These are phyloP conservation scores for Corbicula japonica DNA, from an alignment of 2,888 invertebrate genomes.

Conservation along the genomic window DNA sequence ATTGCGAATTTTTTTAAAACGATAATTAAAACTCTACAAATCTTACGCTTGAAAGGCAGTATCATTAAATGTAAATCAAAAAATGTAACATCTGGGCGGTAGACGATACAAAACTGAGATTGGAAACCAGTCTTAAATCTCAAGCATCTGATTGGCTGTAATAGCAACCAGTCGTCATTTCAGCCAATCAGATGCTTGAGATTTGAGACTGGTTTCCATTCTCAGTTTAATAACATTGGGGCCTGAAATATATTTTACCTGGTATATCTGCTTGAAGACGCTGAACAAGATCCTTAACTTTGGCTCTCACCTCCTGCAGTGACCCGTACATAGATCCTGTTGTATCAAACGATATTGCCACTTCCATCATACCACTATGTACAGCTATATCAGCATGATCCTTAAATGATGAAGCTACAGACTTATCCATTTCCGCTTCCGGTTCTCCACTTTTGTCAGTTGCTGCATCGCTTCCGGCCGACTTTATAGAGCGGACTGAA, in stretches of 20 bases:
- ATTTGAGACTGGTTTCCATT: too few species aligned
- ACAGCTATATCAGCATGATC: conserved; percentile 30
- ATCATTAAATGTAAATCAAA: too few species aligned
- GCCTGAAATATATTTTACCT: conserved; percentile 31
- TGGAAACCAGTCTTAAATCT: too few species aligned
- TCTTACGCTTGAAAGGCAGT: not conserved
- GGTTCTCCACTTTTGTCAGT: not conserved
- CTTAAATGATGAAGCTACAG: conserved; percentile 3
- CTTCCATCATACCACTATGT: conserved; percentile 74
- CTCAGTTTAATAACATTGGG: not conserved
- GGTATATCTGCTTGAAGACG: conserved; percentile 78
- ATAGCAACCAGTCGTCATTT: too few species aligned
- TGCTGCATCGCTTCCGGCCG: not conserved
- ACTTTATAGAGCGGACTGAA: conserved; percentile 13
- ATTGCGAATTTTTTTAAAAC: too few species aligned
- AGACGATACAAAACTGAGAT: too few species aligned
- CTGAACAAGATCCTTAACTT: conserved; percentile 71
- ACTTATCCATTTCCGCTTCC: not conserved
- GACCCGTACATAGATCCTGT: conserved; percentile 80
- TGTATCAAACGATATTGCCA: conserved; percentile 82
- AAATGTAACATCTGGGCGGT: too few species aligned
- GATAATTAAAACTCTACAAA: too few species aligned
- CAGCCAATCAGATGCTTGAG: too few species aligned
- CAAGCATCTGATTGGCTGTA: too few species aligned
- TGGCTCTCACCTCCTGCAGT: conserved; percentile 71